These are phyloP conservation scores for Oophaga pumilio DNA, from an alignment of 2,113 vertebrate genomes.

Conservation along the genomic window DNA sequence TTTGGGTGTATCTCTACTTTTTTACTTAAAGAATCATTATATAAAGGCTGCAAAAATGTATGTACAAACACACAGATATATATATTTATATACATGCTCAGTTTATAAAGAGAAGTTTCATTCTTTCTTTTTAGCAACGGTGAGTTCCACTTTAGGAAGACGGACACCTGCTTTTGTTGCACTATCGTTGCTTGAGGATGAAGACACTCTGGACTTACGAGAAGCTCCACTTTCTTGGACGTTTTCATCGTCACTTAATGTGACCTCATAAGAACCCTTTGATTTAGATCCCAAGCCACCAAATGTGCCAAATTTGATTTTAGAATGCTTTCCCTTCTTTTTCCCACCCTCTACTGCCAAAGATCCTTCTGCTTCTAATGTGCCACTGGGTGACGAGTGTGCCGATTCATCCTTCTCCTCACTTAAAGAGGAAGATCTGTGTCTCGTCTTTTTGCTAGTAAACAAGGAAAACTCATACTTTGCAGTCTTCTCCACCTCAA, in stretches of 20 bases:
- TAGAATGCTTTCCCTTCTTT: constrained; percentile 77
- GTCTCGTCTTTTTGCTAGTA: constrained; percentile 76
- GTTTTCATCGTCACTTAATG: constrained; percentile 80
- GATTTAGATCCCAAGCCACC: constrained; percentile 89
- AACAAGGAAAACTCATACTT: constrained; percentile 84
- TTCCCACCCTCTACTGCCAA: constrained; percentile 74
- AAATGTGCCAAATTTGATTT: constrained; percentile 92
- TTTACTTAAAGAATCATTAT: constrained; percentile 58
- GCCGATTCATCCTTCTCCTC: constrained; percentile 78
- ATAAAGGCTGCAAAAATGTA: constrained; percentile 64
- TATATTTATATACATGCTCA: constrained; percentile 62
- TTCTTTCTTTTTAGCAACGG: constrained; percentile 80
- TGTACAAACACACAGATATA: constrained; percentile 59
- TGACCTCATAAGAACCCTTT: constrained; percentile 92
- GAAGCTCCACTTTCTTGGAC: constrained; percentile 71
- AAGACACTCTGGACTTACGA: constrained; percentile 81
- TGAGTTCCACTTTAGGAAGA: constrained; percentile 77
- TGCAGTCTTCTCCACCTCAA: constrained; percentile 73
- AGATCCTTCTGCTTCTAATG: constrained; percentile 73
- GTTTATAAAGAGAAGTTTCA: constrained; percentile 52
- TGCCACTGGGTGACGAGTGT: constrained; percentile 72
- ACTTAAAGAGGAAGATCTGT: constrained; percentile 84
- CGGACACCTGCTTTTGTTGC: constrained; percentile 76
- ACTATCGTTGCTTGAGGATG: constrained; percentile 87
- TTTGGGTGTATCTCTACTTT: constrained; percentile 59